Percentiles rank a stretch among this genome's conserved stretches.
phyloP scores from a whole-genome alignment of 2,113 vertebrate genomes.

The Microtus ochrogaster region DNA sequence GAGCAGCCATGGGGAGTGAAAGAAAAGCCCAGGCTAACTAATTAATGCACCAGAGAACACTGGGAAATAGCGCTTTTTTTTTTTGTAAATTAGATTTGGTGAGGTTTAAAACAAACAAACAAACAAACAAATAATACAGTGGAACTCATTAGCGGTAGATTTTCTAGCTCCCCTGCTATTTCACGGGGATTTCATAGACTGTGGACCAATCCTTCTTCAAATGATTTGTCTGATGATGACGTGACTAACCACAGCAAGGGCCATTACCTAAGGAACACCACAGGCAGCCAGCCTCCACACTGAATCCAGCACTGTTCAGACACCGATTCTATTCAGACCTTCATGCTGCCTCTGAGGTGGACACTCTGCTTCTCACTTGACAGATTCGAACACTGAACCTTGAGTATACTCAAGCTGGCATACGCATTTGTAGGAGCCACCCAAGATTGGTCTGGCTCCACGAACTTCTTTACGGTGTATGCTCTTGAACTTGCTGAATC shows the following conservation, averaged over 20 bases:
- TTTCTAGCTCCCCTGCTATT: neutral
- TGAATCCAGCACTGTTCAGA: neutral
- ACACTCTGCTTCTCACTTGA: neutral
- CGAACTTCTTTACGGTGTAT: rapidly evolving
- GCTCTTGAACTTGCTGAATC: neutral
- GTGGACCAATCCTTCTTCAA: neutral
- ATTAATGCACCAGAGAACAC: neutral
- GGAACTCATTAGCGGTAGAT: neutral
- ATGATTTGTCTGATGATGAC: neutral
- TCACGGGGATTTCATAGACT: neutral
- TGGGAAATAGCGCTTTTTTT: constrained; percentile 2
- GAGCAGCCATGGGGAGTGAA: neutral
- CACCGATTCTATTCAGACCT: neutral
- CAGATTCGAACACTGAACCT: neutral
- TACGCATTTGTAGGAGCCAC: neutral
- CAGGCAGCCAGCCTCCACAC: neutral
- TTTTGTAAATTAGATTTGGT: constrained; percentile 47
- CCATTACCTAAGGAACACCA: neutral
- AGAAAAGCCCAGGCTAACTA: neutral
- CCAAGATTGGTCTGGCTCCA: neutral
- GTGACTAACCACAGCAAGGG: neutral
- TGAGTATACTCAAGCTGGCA: neutral
- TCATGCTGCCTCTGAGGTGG: neutral
- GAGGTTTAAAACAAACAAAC: constrained; percentile 32
- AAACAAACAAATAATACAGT: constrained; percentile 9